A percentile compares a stretch with the other conserved stretches of the same genome.
Evolutionary conservation across 2,888 invertebrate species (phyloP).

Genomic region (Lasioglossum figueresi): DNA sequence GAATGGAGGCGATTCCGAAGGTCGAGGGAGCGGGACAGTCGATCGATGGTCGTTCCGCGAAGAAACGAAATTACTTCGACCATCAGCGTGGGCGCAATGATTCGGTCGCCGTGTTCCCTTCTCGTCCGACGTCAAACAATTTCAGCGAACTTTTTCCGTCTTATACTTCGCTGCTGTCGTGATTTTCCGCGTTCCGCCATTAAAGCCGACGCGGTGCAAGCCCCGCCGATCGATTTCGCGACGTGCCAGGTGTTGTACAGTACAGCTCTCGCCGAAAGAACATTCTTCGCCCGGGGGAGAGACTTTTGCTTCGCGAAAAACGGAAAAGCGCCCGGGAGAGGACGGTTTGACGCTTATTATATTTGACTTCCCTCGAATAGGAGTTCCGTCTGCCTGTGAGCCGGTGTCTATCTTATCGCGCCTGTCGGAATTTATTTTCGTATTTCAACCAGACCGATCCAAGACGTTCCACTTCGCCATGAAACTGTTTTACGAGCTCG

Average conservation of each 20-base stretch:
- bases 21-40: not conserved
- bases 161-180: constrained; percentile 26
- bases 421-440: constrained; percentile 43
- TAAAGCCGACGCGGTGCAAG: constrained; percentile 23
- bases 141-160: constrained; percentile 31
- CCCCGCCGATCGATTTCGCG: constrained; percentile 45
- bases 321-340: constrained; percentile 21
- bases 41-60: constrained; percentile 30
- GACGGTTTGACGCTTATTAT: constrained; percentile 43
- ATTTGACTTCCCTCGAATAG: constrained; percentile 38
- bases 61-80: constrained; percentile 36
- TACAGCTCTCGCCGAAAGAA: constrained; percentile 6
- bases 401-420: constrained; percentile 40
- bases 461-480: constrained; percentile 4
- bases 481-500: constrained; percentile 20
- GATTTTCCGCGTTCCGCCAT: constrained; percentile 46
- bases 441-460: constrained; percentile 27
- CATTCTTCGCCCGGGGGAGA: not conserved
- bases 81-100: not conserved
- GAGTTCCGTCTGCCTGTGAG: constrained; percentile 1
- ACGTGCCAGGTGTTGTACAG: constrained; percentile 16
- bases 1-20: not conserved
- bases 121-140: constrained; percentile 14
- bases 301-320: constrained; percentile 16
- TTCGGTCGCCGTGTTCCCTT: not conserved